phyloP scores from a whole-genome alignment of 2,113 vertebrate species.

The Poeciliopsis retropinna region DNA sequence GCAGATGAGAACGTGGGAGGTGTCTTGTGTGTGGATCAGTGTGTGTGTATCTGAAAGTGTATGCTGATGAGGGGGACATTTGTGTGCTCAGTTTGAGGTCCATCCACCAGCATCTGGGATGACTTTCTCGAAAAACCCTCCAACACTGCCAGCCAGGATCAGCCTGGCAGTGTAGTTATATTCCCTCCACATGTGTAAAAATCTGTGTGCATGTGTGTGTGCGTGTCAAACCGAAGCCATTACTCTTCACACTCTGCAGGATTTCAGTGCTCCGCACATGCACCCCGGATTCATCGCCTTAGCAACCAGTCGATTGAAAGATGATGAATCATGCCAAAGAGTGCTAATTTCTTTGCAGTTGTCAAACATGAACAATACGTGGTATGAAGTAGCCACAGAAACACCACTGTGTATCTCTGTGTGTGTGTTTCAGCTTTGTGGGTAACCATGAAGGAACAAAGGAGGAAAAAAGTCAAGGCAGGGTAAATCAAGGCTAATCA shows the following conservation, averaged over 20 bases:
- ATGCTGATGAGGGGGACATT: slow-evolving; percentile 64
- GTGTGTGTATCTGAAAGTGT: slow-evolving; percentile 46
- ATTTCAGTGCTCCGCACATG: slow-evolving; percentile 57
- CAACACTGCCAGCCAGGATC: slow-evolving; percentile 15
- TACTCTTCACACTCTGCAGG: slow-evolving; percentile 50
- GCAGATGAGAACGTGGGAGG: slow-evolving; percentile 74
- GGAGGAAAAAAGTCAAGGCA: neutral
- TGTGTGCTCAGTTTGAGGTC: slow-evolving; percentile 59
- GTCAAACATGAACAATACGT: slow-evolving; percentile 71
- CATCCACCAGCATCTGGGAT: slow-evolving; percentile 58
- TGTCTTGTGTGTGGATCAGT: slow-evolving; percentile 46
- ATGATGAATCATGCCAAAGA: slow-evolving; percentile 74
- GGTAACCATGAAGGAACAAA: slow-evolving; percentile 17
- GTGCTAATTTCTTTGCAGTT: slow-evolving; percentile 71
- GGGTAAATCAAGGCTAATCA: slow-evolving; percentile 17
- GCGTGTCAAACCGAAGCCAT: slow-evolving; percentile 43
- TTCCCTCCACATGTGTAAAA: slow-evolving; percentile 4
- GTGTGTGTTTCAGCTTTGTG: slow-evolving; percentile 33
- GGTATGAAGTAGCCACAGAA: slow-evolving; percentile 57
- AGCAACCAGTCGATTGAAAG: slow-evolving; percentile 75
- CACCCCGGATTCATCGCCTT: slow-evolving; percentile 71
- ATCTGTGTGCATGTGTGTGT: neutral
- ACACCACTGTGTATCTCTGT: slow-evolving; percentile 28
- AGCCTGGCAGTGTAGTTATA: slow-evolving; percentile 16
- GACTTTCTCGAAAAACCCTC: slow-evolving; percentile 34